Conservation (phyloP, 2,888 invertebrate genomes). For the Rhingia rostrata region DNA sequence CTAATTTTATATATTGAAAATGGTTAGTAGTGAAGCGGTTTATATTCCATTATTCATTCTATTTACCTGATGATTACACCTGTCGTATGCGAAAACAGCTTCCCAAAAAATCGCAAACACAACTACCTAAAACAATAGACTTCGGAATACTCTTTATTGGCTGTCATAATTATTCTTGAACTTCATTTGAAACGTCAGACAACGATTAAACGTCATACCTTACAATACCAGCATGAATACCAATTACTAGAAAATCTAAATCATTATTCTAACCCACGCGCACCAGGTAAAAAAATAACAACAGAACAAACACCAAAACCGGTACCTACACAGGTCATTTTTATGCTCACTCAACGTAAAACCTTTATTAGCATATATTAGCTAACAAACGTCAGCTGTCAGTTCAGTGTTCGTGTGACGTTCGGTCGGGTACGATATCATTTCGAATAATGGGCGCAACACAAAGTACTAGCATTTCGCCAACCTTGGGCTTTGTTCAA, state of each 20-base stretch:
- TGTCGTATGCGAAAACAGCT: too few species aligned
- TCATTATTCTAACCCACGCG: background rate
- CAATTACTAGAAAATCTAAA: background rate
- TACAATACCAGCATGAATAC: background rate
- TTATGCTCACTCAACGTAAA: background rate
- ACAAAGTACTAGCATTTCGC: slow-evolving; percentile 6
- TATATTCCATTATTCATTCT: too few species aligned
- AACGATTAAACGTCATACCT: background rate
- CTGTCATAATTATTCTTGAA: too few species aligned
- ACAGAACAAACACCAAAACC: background rate
- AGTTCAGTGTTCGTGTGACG: slow-evolving; percentile 18
- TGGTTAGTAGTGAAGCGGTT: background rate
- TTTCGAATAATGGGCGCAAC: slow-evolving; percentile 40
- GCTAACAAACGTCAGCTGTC: background rate
- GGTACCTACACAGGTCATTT: background rate
- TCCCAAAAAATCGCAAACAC: too few species aligned
- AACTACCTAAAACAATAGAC: too few species aligned
- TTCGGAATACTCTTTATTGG: too few species aligned
- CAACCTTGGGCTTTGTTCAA: background rate
- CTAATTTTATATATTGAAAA: background rate
- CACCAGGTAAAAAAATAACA: background rate
- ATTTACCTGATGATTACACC: too few species aligned
- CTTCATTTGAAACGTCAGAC: background rate
- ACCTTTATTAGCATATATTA: background rate
- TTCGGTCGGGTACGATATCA: background rate